Base-by-base conservation (phyloP, 2,888 invertebrate species). In the Baccha elongata region DNA sequence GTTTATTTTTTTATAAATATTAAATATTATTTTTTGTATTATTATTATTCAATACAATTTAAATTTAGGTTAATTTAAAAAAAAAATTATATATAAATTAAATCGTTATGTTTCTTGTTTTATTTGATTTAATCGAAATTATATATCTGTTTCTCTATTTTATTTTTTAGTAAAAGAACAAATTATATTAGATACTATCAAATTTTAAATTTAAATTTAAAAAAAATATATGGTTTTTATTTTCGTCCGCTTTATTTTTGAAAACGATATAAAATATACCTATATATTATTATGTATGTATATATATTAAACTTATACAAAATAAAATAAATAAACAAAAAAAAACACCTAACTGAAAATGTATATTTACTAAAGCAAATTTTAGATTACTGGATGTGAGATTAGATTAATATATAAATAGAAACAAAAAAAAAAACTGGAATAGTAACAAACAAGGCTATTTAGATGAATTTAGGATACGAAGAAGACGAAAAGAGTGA, bases 361-460 rank as follows among this genome's bases (percentile, higher is more conserved):
- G 74, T 84, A 79, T 69, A 84, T 80, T 74, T 75, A 84, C 74
- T 80, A 72, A 84, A 80, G 71, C 72, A 73, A 78, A 84, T 46
- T 65, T 80, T 83, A 78, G 65, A 84, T 72, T 80, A 84, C 74
- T 84, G 73, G 80, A 79, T 79, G 74, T 79, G 76, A 79, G 79
- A 79, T 79, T 74, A 79, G 84, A 80, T 72, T 80, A 74, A 76
- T 67, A 71, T 48, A 60, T 60, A 67, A 23, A 40, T 62, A 76
- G 52, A 65, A 46, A 65, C n/a, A 71, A 29, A 62, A 35, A 42
- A 46, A 52, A 67, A 64, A 52, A 65, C 73, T 50, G 60, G 67
- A 68, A 65, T 46, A 73, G 40, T 71, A 69, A 72, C 23, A 78
- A 68, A 62, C 62, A 84, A 75, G 75, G 80, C 75, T 84, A 75